Percentiles rank a stretch among this genome's conserved stretches.
Conservation (phyloP, 2,797 vertebrate species). For the Enteromius radiatus region DNA sequence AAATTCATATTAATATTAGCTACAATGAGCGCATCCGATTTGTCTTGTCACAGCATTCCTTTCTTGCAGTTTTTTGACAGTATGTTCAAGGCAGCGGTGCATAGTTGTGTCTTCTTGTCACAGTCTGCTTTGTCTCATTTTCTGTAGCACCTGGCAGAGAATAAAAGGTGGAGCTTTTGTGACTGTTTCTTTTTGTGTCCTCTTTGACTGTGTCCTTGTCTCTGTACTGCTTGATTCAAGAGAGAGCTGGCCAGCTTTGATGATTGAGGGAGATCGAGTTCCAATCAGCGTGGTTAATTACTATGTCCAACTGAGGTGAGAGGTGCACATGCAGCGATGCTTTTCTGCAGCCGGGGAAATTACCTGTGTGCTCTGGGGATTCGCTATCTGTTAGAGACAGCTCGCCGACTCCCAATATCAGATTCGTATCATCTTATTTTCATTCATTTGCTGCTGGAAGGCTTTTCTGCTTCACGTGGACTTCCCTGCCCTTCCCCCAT, state of each 20-base stretch:
- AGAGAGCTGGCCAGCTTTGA: constrained; percentile 62
- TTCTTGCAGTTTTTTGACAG: constrained; percentile 9
- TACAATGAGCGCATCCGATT: not conserved
- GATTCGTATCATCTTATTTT: constrained; percentile 53
- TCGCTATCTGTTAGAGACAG: constrained; percentile 58
- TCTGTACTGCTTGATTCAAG: constrained; percentile 61
- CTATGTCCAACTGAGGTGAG: constrained; percentile 71
- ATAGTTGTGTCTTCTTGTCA: constrained; percentile 40
- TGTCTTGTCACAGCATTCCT: constrained; percentile 20
- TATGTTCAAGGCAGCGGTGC: not conserved
- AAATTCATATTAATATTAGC: not conserved
- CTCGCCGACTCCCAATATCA: constrained; percentile 44
- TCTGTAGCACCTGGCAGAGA: not conserved
- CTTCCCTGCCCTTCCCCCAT: constrained; percentile 11
- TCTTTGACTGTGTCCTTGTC: constrained; percentile 44
- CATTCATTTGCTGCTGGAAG: constrained; percentile 50
- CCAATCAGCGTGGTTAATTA: constrained; percentile 78
- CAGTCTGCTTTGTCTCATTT: constrained; percentile 45
- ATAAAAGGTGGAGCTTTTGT: constrained; percentile 14
- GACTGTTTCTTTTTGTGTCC: not conserved
- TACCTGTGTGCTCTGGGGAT: constrained; percentile 56
- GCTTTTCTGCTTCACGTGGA: constrained; percentile 31
- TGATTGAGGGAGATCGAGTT: constrained; percentile 68
- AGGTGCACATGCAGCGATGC: constrained; percentile 55
- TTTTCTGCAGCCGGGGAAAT: constrained; percentile 49